Percentiles rank a stretch among this genome's conserved stretches.
These are phyloP conservation scores for Prietella phreatophila DNA, from an alignment of 2,113 vertebrate genomes.

Conservation along the genomic window DNA sequence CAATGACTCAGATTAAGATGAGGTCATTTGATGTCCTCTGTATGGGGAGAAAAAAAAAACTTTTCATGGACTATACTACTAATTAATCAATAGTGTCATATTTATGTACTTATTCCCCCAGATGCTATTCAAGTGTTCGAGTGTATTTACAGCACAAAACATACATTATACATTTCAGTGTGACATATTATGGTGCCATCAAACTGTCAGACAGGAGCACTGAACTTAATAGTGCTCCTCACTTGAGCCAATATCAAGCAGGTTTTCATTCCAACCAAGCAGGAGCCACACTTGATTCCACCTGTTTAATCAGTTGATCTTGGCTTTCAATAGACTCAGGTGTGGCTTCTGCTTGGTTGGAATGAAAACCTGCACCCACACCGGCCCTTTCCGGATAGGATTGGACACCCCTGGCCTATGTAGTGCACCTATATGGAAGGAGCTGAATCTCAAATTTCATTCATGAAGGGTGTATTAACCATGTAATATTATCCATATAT, in stretches of 20 bases:
- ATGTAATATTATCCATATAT: background rate
- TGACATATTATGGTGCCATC: slow-evolving; percentile 3
- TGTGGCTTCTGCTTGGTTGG: too few species aligned
- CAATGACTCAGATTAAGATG: background rate
- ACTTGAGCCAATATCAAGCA: slow-evolving; percentile 13
- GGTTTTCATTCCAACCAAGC: too few species aligned
- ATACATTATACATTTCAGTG: slow-evolving; percentile 8
- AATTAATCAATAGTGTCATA: background rate
- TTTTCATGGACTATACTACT: background rate
- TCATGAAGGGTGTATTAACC: background rate
- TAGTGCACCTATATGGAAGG: background rate
- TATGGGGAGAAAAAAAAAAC: too few species aligned
- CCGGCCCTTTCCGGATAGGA: too few species aligned
- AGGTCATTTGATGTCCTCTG: background rate
- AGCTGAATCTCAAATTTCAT: background rate
- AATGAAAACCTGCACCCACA: too few species aligned
- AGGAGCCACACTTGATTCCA: too few species aligned
- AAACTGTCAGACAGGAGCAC: background rate
- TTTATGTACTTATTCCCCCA: background rate
- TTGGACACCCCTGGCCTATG: too few species aligned
- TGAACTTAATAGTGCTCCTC: background rate
- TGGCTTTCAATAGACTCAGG: too few species aligned
- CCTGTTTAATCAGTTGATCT: too few species aligned
- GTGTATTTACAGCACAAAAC: background rate
- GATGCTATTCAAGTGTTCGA: background rate